Conservation (phyloP, 1,140 invertebrate species). For the Metaphire vulgaris region DNA sequence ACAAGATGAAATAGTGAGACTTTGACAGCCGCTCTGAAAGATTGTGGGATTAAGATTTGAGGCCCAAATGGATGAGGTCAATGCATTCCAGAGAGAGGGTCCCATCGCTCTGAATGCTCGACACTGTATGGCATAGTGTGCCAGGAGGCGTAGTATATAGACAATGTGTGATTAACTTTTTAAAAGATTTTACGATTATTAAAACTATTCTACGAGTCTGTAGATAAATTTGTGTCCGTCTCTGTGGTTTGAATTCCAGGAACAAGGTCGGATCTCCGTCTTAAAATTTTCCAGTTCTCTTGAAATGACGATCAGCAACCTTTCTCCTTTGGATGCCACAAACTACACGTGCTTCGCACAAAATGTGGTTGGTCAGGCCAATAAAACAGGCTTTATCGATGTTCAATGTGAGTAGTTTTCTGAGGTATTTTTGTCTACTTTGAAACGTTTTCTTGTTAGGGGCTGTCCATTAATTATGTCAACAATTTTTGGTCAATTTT, state of each 20-base stretch:
- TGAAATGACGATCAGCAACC: constrained; percentile 24
- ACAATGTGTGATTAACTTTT: too few species aligned
- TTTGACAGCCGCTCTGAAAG: too few species aligned
- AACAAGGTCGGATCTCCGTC: too few species aligned
- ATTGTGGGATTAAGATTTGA: too few species aligned
- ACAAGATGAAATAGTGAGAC: too few species aligned
- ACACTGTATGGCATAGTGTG: too few species aligned
- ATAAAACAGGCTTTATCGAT: constrained; percentile 8
- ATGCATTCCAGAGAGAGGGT: too few species aligned
- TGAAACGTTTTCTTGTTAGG: not conserved
- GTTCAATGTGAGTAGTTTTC: constrained; percentile 21
- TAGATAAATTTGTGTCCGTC: not conserved
- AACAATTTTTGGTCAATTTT: too few species aligned
- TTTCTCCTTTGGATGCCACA: constrained; percentile 72
- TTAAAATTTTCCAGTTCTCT: not conserved
- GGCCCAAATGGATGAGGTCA: too few species aligned
- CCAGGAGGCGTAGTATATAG: too few species aligned
- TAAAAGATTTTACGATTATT: not conserved
- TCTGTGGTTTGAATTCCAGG: constrained; percentile 17
- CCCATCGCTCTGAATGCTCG: too few species aligned
- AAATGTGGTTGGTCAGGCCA: constrained; percentile 63
- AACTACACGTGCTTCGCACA: constrained; percentile 77
- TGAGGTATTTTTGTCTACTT: not conserved
- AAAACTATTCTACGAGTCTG: not conserved
- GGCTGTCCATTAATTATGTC: not conserved